These are phyloP conservation scores for Pollimyrus isidori DNA, from an alignment of 2,113 vertebrate genomes.

Conservation along the genomic window DNA sequence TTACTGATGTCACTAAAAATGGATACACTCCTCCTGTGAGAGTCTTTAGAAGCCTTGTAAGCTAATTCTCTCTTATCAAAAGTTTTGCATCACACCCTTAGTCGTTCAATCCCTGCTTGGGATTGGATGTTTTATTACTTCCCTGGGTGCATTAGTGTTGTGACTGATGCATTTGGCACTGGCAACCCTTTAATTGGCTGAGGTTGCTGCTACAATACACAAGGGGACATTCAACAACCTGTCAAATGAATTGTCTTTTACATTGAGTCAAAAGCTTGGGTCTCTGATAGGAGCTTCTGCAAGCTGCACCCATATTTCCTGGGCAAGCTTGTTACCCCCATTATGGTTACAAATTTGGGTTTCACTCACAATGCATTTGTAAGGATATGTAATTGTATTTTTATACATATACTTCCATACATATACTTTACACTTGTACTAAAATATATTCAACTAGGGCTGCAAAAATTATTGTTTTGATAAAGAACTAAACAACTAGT, in stretches of 20 bases:
- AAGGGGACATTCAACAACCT: not conserved
- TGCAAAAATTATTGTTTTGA: not conserved
- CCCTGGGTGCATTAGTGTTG: not conserved
- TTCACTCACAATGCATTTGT: not conserved
- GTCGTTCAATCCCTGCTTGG: not conserved
- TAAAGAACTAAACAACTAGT: not conserved
- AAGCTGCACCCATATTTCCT: not conserved
- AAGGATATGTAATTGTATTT: not conserved
- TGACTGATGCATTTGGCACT: not conserved
- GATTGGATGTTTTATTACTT: not conserved
- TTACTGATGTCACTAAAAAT: not conserved
- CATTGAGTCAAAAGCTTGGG: not conserved
- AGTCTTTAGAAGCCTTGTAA: not conserved
- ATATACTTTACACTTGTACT: not conserved
- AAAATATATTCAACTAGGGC: not conserved
- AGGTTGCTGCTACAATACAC: not conserved
- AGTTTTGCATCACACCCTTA: not conserved
- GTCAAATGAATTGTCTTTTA: not conserved
- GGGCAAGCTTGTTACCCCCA: not conserved
- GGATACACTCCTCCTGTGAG: not conserved
- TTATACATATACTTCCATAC: not conserved
- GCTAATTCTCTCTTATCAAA: constrained; percentile 1
- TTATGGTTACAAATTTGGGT: not conserved
- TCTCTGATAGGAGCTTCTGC: not conserved
- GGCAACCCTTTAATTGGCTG: not conserved